Percentiles rank a stretch among this genome's conserved stretches.
Conservation (phyloP, 2,888 invertebrate genomes). For the Tridacna crocea region DNA sequence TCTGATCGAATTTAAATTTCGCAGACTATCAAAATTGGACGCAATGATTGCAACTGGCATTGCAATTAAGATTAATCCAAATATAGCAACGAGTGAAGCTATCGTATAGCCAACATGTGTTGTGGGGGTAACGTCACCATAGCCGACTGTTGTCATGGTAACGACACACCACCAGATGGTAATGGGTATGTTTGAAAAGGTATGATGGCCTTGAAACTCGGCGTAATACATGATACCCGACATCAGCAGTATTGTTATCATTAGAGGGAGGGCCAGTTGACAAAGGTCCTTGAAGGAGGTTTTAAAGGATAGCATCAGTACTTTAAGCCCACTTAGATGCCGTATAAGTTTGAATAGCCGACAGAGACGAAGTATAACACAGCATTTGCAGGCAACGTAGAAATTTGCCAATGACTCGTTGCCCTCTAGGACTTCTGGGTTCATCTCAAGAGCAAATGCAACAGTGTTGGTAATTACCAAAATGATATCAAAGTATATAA, state of each 20-base stretch:
- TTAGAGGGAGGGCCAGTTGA: conserved; percentile 68
- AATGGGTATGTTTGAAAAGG: conserved; percentile 68
- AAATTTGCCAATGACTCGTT: conserved; percentile 14
- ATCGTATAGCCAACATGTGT: conserved; percentile 62
- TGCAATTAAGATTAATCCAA: conserved; percentile 66
- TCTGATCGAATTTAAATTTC: conserved; percentile 48
- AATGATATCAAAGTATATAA: conserved; percentile 53
- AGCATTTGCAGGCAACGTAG: conserved; percentile 30
- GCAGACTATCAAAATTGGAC: conserved; percentile 69
- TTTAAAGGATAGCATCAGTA: conserved; percentile 71
- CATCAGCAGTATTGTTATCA: conserved; percentile 72
- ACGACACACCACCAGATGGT: conserved; percentile 77
- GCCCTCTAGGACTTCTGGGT: neutral
- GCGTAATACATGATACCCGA: conserved; percentile 74
- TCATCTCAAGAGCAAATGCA: conserved; percentile 24
- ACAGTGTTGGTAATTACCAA: conserved; percentile 48
- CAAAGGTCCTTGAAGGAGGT: conserved; percentile 71
- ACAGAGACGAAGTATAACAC: conserved; percentile 41
- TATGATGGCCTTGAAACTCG: conserved; percentile 51
- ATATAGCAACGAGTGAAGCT: conserved; percentile 64
- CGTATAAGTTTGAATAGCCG: conserved; percentile 45
- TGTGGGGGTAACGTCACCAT: conserved; percentile 69
- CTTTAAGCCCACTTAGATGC: conserved; percentile 58
- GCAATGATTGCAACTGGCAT: conserved; percentile 73
- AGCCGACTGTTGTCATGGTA: conserved; percentile 79